phyloP scores from a whole-genome alignment of 2,113 vertebrate genomes.

The Atherinomorus stipes region DNA sequence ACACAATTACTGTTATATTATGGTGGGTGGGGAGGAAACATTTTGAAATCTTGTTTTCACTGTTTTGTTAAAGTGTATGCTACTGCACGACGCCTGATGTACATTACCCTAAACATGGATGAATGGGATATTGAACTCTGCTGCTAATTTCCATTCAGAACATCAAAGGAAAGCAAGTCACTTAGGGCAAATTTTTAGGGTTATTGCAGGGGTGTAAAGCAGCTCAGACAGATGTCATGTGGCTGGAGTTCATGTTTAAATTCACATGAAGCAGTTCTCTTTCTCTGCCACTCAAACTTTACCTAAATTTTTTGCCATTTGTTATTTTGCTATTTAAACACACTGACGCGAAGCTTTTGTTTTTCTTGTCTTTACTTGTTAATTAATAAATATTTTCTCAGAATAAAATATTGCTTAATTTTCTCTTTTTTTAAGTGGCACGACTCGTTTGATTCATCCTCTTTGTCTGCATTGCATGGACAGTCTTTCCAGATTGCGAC shows the following conservation, averaged over 20 bases:
- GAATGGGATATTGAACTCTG: conserved; percentile 35
- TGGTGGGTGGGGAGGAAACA: conserved; percentile 15
- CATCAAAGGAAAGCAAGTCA: conserved; percentile 24
- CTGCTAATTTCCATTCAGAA: conserved; percentile 28
- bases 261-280: background rate
- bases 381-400: conserved; percentile 21
- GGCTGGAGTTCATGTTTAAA: conserved; percentile 13
- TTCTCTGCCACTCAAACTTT: conserved; percentile 24
- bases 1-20: background rate
- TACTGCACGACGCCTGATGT: conserved; percentile 37
- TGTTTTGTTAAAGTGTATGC: conserved; percentile 37
- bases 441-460: background rate
- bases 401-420: conserved; percentile 49
- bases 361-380: background rate
- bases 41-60: conserved; percentile 17
- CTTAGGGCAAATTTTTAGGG: conserved; percentile 60
- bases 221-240: conserved; percentile 39
- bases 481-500: background rate
- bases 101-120: conserved; percentile 52
- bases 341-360: conserved; percentile 25
- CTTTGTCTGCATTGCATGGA: background rate
- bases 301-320: conserved; percentile 36
- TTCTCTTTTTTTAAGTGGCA: background rate
- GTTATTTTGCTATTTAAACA: conserved; percentile 40
- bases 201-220: conserved; percentile 63